These are phyloP conservation scores for Polypterus bichir DNA, from an alignment of 2,113 vertebrate species.

Conservation along the genomic window DNA sequence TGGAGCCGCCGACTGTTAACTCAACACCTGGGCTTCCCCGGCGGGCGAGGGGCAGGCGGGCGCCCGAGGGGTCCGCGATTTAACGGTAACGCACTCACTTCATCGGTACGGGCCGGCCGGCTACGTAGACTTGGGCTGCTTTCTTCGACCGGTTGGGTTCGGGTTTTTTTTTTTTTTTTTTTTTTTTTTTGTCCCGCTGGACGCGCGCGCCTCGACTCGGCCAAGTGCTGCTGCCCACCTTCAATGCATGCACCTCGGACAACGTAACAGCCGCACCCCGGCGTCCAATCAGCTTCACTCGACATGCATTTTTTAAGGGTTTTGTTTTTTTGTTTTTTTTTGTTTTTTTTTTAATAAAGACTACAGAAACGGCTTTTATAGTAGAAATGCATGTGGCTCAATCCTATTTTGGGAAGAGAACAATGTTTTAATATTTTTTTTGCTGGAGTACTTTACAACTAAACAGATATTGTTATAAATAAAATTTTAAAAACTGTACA, in stretches of 20 bases:
- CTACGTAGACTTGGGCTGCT: conserved; percentile 4
- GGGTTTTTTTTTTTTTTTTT: conserved; percentile 14
- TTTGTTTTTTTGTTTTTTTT: conserved; percentile 26
- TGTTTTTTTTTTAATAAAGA: conserved; percentile 39
- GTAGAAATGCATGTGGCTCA: conserved; percentile 54
- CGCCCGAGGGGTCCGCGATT: neutral
- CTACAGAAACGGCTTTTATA: conserved; percentile 67
- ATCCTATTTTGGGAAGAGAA: conserved; percentile 54
- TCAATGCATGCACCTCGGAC: neutral
- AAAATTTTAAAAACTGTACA: conserved; percentile 57
- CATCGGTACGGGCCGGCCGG: neutral
- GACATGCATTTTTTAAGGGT: conserved; percentile 43
- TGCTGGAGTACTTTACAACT: conserved; percentile 90
- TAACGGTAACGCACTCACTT: conserved; percentile 15
- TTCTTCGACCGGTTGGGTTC: neutral
- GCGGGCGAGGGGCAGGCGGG: neutral
- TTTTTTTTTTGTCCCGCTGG: no score
- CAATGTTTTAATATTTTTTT: conserved; percentile 63
- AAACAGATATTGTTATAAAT: conserved; percentile 91
- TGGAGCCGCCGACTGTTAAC: neutral
- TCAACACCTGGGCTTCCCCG: no score
- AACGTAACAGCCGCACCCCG: no score
- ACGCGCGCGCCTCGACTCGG: no score
- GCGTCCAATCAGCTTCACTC: conserved; percentile 46
- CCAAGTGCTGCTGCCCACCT: neutral